Percentiles rank a stretch among this genome's conserved stretches.
Conservation (phyloP, 2,888 invertebrate species). For the Erynnis tages region DNA sequence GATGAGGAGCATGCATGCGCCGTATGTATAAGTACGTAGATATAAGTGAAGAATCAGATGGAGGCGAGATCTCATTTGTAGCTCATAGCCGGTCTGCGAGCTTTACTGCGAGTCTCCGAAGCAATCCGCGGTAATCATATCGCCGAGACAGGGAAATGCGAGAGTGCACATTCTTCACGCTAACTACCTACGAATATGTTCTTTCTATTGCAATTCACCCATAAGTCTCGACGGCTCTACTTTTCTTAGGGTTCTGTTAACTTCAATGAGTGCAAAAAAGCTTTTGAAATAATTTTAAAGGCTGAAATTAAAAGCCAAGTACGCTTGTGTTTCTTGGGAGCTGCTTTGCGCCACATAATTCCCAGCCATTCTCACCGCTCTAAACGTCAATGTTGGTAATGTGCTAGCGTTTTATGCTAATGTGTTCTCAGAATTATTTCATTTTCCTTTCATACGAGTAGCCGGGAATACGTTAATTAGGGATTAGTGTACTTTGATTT, state of each 20-base stretch:
- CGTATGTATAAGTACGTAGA: too few species aligned
- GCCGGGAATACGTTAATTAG: background rate
- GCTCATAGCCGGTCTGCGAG: slow-evolving; percentile 34
- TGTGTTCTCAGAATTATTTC: slow-evolving; percentile 20
- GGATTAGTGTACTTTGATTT: too few species aligned
- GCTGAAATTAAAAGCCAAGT: slow-evolving; percentile 26
- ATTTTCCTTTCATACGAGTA: background rate
- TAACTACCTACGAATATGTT: slow-evolving; percentile 29
- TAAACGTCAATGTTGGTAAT: slow-evolving; percentile 21
- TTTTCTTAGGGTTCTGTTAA: slow-evolving; percentile 27
- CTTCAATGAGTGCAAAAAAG: slow-evolving; percentile 27
- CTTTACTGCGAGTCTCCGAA: slow-evolving; percentile 32
- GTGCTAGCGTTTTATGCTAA: slow-evolving; percentile 15
- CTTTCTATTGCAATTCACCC: slow-evolving; percentile 29
- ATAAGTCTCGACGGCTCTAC: slow-evolving; percentile 24
- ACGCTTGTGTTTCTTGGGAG: slow-evolving; percentile 25
- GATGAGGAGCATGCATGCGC: slow-evolving; percentile 16
- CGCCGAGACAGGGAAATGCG: slow-evolving; percentile 42
- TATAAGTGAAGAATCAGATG: slow-evolving; percentile 25
- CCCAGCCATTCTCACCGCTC: slow-evolving; percentile 25
- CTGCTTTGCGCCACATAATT: slow-evolving; percentile 24
- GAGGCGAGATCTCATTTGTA: slow-evolving; percentile 45
- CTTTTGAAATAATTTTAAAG: slow-evolving; percentile 26
- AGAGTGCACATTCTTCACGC: slow-evolving; percentile 42
- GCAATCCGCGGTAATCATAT: slow-evolving; percentile 51